These are phyloP conservation scores for Drosophila prostipennis DNA, from an alignment of 2,888 invertebrate genomes.

Conservation along the genomic window DNA sequence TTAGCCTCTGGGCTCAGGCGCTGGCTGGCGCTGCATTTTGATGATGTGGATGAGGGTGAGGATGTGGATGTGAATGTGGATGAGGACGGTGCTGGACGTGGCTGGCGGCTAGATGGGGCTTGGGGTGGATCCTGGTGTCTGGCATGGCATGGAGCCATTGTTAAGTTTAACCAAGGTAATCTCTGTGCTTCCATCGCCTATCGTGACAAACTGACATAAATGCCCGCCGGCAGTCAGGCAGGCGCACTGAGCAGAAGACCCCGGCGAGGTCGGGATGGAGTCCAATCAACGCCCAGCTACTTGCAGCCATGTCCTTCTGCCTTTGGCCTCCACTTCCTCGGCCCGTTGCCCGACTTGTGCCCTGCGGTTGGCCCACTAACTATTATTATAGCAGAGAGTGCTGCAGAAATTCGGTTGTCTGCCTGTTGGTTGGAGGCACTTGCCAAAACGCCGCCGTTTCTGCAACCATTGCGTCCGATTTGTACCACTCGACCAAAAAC, in stretches of 20 bases:
- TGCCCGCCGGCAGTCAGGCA: slow-evolving; percentile 71
- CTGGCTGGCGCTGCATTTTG: slow-evolving; percentile 70
- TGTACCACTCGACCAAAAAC: slow-evolving; percentile 14
- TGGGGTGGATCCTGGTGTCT: slow-evolving; percentile 55
- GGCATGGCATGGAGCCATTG: slow-evolving; percentile 71
- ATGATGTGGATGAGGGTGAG: slow-evolving; percentile 51
- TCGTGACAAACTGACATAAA: slow-evolving; percentile 79
- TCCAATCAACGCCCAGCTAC: slow-evolving; percentile 79
- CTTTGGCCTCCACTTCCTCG: slow-evolving; percentile 12
- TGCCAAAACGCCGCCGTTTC: slow-evolving; percentile 74
- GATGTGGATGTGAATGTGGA: slow-evolving; percentile 9
- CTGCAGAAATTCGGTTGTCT: slow-evolving; percentile 54
- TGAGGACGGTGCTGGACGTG: slow-evolving; percentile 8
- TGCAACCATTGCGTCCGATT: slow-evolving; percentile 63
- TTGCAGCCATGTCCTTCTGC: slow-evolving; percentile 55
- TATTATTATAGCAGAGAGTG: slow-evolving; percentile 66
- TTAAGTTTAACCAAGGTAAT: slow-evolving; percentile 79
- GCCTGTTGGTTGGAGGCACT: slow-evolving; percentile 31
- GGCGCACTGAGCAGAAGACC: slow-evolving; percentile 47
- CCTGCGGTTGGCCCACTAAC: slow-evolving; percentile 78
- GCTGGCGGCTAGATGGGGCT: slow-evolving; percentile 9
- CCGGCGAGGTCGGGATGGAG: slow-evolving; percentile 39
- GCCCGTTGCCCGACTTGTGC: slow-evolving; percentile 37
- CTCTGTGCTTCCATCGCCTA: slow-evolving; percentile 77
- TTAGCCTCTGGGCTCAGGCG: slow-evolving; percentile 53